Conservation (phyloP, 1,140 invertebrate genomes). For the Frieseomelitta varia region DNA sequence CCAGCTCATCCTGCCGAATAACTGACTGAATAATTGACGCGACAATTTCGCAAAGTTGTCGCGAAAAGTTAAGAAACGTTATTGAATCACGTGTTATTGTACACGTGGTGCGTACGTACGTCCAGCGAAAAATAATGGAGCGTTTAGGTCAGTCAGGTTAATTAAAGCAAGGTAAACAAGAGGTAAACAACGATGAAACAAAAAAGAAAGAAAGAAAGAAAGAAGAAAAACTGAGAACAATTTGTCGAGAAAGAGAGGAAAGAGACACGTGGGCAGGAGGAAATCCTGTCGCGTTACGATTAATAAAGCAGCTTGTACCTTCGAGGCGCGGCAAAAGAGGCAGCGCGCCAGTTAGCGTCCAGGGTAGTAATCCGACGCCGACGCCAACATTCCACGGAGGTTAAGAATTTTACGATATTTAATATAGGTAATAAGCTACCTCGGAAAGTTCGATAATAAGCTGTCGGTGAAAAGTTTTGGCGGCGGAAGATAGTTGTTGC, state of each 20-base stretch:
- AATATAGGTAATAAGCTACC: constrained; percentile 47
- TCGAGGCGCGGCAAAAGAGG: not conserved
- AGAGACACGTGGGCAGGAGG: not conserved
- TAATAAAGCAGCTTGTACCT: constrained; percentile 27
- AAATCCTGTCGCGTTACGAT: constrained; percentile 12
- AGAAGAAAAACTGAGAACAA: not conserved
- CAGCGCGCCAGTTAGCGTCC: constrained; percentile 1
- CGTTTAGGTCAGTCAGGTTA: too few relatives aligned
- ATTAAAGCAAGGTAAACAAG: not conserved
- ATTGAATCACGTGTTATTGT: too few relatives aligned
- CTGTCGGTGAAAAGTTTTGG: constrained; percentile 38
- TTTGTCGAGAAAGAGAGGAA: not conserved
- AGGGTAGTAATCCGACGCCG: constrained; percentile 34
- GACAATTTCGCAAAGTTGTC: too few relatives aligned
- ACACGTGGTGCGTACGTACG: too few relatives aligned
- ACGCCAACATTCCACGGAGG: constrained; percentile 41
- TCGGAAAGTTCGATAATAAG: constrained; percentile 47
- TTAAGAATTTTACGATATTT: constrained; percentile 57
- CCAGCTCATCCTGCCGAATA: too few relatives aligned
- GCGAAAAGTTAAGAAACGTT: too few relatives aligned
- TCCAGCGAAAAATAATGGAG: too few relatives aligned
- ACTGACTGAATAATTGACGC: too few relatives aligned
- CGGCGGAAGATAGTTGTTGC: constrained; percentile 14
- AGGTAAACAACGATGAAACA: not conserved
- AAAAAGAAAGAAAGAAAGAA: too few relatives aligned